These are phyloP conservation scores for Camponotus fellah DNA, from an alignment of 2,888 invertebrate species.

Conservation along the genomic window DNA sequence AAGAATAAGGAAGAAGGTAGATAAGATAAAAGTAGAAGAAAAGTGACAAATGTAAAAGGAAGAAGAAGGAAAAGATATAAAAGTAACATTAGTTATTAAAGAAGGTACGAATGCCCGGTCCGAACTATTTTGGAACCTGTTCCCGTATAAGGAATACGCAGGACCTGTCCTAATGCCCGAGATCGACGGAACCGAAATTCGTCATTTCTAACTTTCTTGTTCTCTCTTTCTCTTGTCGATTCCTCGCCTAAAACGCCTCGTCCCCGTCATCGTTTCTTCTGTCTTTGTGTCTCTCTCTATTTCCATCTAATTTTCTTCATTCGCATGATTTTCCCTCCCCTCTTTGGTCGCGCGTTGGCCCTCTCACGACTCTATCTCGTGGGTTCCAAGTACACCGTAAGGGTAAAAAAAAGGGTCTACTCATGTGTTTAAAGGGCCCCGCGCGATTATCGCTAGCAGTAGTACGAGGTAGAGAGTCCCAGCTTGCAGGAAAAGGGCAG, in stretches of 20 bases:
- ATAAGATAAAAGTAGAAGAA: constrained; percentile 1
- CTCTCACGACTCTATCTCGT: constrained; percentile 71
- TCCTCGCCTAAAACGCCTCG: constrained; percentile 47
- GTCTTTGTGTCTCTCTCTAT: constrained; percentile 49
- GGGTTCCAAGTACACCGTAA: constrained; percentile 60
- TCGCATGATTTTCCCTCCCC: constrained; percentile 63
- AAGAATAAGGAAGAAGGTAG: constrained; percentile 16
- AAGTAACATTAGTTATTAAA: constrained; percentile 44
- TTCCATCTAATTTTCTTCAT: constrained; percentile 62
- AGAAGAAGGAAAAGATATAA: constrained; percentile 27
- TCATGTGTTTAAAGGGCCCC: constrained; percentile 80
- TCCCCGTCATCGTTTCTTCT: constrained; percentile 30
- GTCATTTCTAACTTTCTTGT: constrained; percentile 50
- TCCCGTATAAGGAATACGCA: constrained; percentile 56
- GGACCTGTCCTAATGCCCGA: constrained; percentile 72
- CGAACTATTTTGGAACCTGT: constrained; percentile 63
- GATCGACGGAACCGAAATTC: constrained; percentile 63
- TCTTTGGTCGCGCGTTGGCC: constrained; percentile 75
- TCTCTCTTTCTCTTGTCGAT: constrained; percentile 39
- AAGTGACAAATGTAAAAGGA: neutral
- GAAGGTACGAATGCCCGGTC: constrained; percentile 72
- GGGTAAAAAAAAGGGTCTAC: constrained; percentile 59
- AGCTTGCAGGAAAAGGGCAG: constrained; percentile 92
- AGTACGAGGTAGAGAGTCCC: constrained; percentile 92
- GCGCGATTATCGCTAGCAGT: constrained; percentile 89